Evolutionary conservation across 2,888 invertebrate species (phyloP), one percentile per base, ranked within the genome.

Genomic region (Cetonia aurata): DNA sequence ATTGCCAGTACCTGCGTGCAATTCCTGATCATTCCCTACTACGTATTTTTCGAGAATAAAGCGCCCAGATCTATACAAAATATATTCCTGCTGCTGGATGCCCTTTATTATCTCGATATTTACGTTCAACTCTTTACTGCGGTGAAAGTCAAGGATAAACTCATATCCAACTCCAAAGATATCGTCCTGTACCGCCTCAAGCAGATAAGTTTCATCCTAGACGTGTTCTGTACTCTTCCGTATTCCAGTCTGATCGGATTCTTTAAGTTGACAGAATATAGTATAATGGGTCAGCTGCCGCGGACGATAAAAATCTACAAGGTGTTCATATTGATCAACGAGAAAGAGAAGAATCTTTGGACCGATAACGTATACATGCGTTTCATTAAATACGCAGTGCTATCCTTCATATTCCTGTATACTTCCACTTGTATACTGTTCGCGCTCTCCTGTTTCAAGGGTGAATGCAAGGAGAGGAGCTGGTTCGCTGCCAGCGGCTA

Each of bases 261-360:
- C 31, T 33, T 69, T 4, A 44, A 52, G 1, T n/a, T 13, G 19
- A 8, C 13, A 4, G 65, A 71, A 1, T 48, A 25, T 12, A 31
- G 17, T 3, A 37, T 71, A 25, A 42, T 42, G n/a, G 66, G 59
- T 1, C 37, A 17, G 10, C 37, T 68, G 13, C 60, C 67, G 10
- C 59, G 72, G 6, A 25, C 74, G 12, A n/a, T 75, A 0, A 75
- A 73, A 46, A 71, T 75, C 15, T 72, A 74, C 59, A 66, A 71
- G 33, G 56, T 74, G 10, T 68, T 75, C 19, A 53, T 52, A 33
- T 66, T 73, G 9, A 52, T 75, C 13, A 60, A 25, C 6, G 60
- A 67, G 6, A 69, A 69, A n/a, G 72, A 74, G 44, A 71, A 70
- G 3, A 70, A 59, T 48, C 66, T 74, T 12, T 72, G 68, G 69